A percentile compares a stretch with the other conserved stretches of the same genome.
Evolutionary conservation across 2,113 vertebrate species (phyloP).

Genomic region (Acanthochromis polyacanthus): DNA sequence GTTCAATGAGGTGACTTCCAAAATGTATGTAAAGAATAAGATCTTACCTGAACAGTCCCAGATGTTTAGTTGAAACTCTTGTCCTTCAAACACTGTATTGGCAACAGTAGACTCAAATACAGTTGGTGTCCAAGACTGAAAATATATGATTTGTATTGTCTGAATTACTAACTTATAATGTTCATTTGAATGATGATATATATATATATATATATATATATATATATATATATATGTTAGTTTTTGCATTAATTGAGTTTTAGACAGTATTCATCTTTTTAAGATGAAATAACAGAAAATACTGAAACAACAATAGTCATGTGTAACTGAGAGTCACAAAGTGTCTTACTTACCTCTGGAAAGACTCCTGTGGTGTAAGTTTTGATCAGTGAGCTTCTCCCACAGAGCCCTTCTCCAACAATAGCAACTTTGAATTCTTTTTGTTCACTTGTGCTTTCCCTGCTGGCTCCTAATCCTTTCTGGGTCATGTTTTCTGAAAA

Average conservation of each 20-base stretch:
- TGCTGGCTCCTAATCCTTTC: constrained; percentile 21
- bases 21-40: too few species aligned
- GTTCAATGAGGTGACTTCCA: not conserved
- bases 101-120: constrained; percentile 86
- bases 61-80: constrained; percentile 71
- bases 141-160: not conserved
- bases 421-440: constrained; percentile 86
- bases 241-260: too few species aligned
- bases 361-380: constrained; percentile 87
- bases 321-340: not conserved
- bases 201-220: too few species aligned
- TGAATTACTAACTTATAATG: not conserved
- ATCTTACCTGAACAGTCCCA: too few species aligned
- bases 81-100: constrained; percentile 79
- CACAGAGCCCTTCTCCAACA: constrained; percentile 88
- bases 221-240: too few species aligned
- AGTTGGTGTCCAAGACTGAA: constrained; percentile 71
- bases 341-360: constrained; percentile 81
- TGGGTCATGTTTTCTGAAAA: constrained; percentile 30
- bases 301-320: not conserved
- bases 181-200: too few species aligned
- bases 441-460: constrained; percentile 17
- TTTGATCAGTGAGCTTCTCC: constrained; percentile 86
- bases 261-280: too few species aligned
- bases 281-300: too few species aligned